Percentiles rank a stretch among this genome's conserved stretches.
These are phyloP conservation scores for Xiphophorus couchianus DNA, from an alignment of 2,113 vertebrate species.

Conservation along the genomic window DNA sequence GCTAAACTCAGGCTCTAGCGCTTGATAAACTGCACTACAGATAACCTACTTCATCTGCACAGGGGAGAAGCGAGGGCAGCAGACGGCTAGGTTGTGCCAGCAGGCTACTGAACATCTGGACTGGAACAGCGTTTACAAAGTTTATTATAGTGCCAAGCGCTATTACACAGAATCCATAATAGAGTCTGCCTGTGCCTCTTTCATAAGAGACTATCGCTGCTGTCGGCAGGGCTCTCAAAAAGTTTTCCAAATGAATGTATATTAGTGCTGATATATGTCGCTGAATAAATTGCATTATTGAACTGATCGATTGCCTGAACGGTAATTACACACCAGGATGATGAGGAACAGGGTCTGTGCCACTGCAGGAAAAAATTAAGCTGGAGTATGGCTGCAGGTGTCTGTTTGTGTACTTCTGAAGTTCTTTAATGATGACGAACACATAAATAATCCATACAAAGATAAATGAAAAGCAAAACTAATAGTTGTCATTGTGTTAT, in stretches of 20 bases:
- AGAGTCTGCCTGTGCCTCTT: slow-evolving; percentile 34
- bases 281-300: background rate
- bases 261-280: background rate
- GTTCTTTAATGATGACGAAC: slow-evolving; percentile 53
- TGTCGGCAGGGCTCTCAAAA: slow-evolving; percentile 19
- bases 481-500: slow-evolving; percentile 34
- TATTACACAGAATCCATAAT: slow-evolving; percentile 57
- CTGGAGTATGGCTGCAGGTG: background rate
- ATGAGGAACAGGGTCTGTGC: slow-evolving; percentile 8
- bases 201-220: slow-evolving; percentile 34
- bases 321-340: background rate
- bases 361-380: background rate
- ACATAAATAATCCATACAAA: slow-evolving; percentile 50
- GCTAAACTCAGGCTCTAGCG: slow-evolving; percentile 4
- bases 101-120: slow-evolving; percentile 19
- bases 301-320: background rate
- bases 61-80: slow-evolving; percentile 1
- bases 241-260: slow-evolving; percentile 15
- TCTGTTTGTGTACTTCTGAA: background rate
- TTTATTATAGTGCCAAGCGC: slow-evolving; percentile 48
- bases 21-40: slow-evolving; percentile 21
- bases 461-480: slow-evolving; percentile 43
- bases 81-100: slow-evolving; percentile 19
- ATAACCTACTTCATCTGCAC: slow-evolving; percentile 9
- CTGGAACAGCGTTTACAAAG: slow-evolving; percentile 45